Conservation (phyloP, 2,113 vertebrate species). For the Otus sunia region DNA sequence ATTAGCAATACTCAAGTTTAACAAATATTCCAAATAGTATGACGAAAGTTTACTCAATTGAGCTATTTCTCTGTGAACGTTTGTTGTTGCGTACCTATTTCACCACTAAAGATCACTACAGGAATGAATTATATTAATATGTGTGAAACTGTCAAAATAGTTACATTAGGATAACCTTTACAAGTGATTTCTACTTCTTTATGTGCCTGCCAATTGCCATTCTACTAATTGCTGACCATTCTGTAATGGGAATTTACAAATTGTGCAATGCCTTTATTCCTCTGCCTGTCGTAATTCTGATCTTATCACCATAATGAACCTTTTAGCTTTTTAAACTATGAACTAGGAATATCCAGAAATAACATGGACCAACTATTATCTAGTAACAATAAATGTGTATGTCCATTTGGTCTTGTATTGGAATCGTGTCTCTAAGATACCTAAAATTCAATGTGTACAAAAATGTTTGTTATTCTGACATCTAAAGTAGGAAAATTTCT, state of each 20-base stretch:
- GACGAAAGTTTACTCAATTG: neutral
- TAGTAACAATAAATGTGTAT: neutral
- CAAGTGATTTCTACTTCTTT: neutral
- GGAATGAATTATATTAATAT: neutral
- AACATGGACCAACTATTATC: neutral
- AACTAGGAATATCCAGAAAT: neutral
- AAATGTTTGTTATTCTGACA: neutral
- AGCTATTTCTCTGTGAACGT: neutral
- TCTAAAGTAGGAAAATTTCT: neutral
- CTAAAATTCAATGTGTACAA: neutral
- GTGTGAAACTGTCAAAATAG: neutral
- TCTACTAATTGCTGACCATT: neutral
- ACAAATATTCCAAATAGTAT: neutral
- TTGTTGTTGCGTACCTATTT: neutral
- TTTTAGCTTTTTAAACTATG: neutral
- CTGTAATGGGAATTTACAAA: neutral
- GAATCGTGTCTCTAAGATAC: accelerated
- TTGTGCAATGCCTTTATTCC: neutral
- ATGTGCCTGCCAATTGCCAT: neutral
- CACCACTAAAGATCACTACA: neutral
- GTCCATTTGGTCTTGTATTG: neutral
- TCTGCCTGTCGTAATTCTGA: neutral
- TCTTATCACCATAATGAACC: neutral
- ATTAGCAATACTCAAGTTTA: neutral
- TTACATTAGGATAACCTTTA: neutral